These are phyloP conservation scores for Actinia tenebrosa DNA, from an alignment of 64 coral and sea anemone species.

Conservation along the genomic window DNA sequence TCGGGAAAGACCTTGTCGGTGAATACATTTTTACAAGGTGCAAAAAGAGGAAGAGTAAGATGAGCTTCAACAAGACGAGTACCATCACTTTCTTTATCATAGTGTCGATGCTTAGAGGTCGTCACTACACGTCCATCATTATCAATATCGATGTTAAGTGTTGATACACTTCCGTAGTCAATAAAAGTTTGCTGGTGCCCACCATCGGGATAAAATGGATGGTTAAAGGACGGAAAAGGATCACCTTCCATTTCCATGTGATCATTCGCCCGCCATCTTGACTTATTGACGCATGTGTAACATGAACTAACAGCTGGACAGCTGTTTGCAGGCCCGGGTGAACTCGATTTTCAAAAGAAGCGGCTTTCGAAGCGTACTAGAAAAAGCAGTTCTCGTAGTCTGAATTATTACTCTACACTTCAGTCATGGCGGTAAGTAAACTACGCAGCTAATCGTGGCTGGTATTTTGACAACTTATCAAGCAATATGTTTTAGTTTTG, in stretches of 20 bases:
- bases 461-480: background rate
- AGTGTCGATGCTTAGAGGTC: background rate
- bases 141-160: conserved; percentile 30
- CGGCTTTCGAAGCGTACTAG: background rate
- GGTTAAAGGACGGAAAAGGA: conserved; percentile 33
- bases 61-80: background rate
- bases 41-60: background rate
- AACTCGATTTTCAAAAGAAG: background rate
- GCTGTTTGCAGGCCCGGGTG: background rate
- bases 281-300: background rate
- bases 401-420: background rate
- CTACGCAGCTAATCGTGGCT: background rate
- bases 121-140: background rate
- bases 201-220: conserved; percentile 36
- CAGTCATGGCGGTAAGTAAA: background rate
- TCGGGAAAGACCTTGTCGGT: background rate
- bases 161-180: conserved; percentile 48
- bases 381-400: background rate
- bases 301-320: background rate
- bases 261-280: background rate
- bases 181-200: conserved; percentile 33
- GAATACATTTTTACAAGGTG: background rate
- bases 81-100: background rate
- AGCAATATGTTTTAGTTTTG: background rate
- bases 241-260: background rate